Percentiles rank a stretch among this genome's conserved stretches.
Conservation (phyloP, 2,113 vertebrate species). For the Gyps fulvus region DNA sequence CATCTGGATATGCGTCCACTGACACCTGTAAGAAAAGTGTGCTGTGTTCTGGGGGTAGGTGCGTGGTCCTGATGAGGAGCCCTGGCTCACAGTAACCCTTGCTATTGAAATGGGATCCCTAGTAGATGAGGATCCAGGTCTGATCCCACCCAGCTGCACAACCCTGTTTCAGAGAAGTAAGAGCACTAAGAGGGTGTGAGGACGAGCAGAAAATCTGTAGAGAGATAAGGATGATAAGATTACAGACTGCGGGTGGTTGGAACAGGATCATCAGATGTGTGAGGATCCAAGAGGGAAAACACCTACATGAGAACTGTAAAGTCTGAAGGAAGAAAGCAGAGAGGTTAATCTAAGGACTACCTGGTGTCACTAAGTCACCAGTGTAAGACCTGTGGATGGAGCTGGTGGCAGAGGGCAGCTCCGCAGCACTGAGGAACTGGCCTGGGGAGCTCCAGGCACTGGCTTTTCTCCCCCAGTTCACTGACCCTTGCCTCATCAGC, state of each 20-base stretch:
- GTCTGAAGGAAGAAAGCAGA: background rate
- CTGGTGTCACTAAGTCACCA: background rate
- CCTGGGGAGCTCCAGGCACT: background rate
- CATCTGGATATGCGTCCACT: background rate
- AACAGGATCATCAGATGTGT: background rate
- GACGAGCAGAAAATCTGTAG: background rate
- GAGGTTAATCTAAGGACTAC: background rate
- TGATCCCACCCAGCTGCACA: background rate
- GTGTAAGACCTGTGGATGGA: background rate
- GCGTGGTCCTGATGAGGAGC: rapidly evolving
- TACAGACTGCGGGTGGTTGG: background rate
- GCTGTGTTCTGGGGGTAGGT: background rate
- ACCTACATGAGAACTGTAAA: background rate
- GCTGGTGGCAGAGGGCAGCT: background rate
- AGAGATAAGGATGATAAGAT: background rate
- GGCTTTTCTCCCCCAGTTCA: background rate
- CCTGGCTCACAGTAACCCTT: background rate
- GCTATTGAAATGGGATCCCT: background rate
- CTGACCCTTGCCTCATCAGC: background rate
- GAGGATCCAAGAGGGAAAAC: background rate
- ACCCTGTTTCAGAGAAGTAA: background rate
- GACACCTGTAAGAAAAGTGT: background rate
- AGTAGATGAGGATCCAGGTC: background rate
- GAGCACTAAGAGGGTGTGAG: rapidly evolving
- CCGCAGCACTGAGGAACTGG: background rate